Evolutionary conservation across 2,797 vertebrate species (phyloP).

Genomic region (Percopsis omiscomaycus): DNA sequence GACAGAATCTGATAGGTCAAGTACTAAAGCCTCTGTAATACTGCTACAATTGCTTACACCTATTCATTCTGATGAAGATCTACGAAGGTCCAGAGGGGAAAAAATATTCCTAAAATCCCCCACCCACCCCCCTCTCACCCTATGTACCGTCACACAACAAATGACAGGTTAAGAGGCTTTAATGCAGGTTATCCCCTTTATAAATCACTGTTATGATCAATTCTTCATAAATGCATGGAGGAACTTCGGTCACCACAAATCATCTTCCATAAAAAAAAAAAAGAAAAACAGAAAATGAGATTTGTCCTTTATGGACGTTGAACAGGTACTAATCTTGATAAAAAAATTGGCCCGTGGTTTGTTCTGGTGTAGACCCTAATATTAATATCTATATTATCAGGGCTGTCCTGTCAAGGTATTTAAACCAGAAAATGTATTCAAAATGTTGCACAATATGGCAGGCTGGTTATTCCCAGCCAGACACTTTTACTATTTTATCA

Average conservation of each 20-base stretch:
- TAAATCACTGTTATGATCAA: conserved; percentile 46
- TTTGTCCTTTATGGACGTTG: conserved; percentile 56
- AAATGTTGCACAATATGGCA: no score
- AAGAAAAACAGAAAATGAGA: conserved; percentile 57
- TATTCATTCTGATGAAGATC: conserved; percentile 34
- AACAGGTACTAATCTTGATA: conserved; percentile 45
- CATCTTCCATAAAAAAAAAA: conserved; percentile 58
- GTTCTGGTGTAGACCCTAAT: conserved; percentile 61
- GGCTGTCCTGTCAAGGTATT: no score
- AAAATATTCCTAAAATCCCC: conserved; percentile 1
- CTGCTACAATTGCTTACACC: conserved; percentile 31
- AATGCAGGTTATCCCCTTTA: conserved; percentile 56
- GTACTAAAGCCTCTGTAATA: conserved; percentile 21
- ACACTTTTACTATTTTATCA: conserved; percentile 8
- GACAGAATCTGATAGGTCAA: conserved; percentile 33
- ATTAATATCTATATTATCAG: conserved; percentile 35
- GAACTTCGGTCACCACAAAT: conserved; percentile 59
- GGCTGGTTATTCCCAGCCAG: conserved; percentile 15
- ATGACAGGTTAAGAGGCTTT: conserved; percentile 50
- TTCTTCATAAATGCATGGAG: conserved; percentile 63
- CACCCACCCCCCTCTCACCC: not conserved
- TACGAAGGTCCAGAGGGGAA: conserved; percentile 34
- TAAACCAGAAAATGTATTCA: no score
- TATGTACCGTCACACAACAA: conserved; percentile 62
- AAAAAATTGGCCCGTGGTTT: conserved; percentile 62